A percentile compares a stretch with the other conserved stretches of the same genome.
Conservation (phyloP, 2,797 vertebrate species). For the Vipera latastei region DNA sequence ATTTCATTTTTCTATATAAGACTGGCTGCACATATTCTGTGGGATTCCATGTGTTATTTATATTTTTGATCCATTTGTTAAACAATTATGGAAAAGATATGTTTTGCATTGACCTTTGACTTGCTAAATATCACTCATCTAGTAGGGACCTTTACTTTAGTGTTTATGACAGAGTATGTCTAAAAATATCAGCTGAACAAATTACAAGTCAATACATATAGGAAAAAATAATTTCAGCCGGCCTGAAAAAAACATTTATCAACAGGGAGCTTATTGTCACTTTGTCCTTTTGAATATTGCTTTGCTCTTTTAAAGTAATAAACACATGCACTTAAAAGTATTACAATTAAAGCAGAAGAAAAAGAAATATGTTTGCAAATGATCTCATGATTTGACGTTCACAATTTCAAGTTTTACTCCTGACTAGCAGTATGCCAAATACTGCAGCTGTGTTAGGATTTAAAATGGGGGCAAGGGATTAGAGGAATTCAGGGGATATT, state of each 20-base stretch:
- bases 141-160: neutral
- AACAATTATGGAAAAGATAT: neutral
- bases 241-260: neutral
- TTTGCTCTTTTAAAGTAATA: neutral
- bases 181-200: slow-evolving; percentile 4
- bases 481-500: neutral
- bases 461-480: neutral
- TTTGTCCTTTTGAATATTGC: neutral
- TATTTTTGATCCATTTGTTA: slow-evolving; percentile 3
- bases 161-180: neutral
- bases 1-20: neutral
- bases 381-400: neutral
- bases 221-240: slow-evolving; percentile 20
- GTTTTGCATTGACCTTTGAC: slow-evolving; percentile 14
- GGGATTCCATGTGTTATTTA: neutral
- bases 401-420: neutral
- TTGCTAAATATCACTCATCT: slow-evolving; percentile 18
- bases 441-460: neutral
- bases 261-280: neutral
- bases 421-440: neutral
- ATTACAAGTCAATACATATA: slow-evolving; percentile 11
- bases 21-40: neutral
- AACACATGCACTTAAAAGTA: neutral
- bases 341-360: neutral
- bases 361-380: neutral